Conservation (phyloP, 2,797 vertebrate genomes). For the Pangasius sanitwongsei region DNA sequence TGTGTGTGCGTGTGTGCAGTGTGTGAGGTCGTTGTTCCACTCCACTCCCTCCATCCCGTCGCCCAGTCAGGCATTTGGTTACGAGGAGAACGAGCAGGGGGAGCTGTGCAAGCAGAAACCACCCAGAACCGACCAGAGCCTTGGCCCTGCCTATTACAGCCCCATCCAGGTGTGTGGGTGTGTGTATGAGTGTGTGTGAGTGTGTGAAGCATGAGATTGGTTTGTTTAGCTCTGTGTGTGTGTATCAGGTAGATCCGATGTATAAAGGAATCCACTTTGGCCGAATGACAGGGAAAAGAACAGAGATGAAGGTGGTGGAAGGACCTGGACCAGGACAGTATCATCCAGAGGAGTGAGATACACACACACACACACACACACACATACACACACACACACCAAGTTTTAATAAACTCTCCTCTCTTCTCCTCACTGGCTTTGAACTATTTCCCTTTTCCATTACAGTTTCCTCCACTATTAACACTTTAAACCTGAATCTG, state of each 20-base stretch:
- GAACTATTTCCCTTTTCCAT: no score
- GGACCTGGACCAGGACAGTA: constrained; percentile 74
- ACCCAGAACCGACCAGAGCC: constrained; percentile 71
- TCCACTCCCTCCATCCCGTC: constrained; percentile 76
- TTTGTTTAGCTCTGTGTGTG: neutral
- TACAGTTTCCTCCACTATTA: no score
- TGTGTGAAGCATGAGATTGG: neutral
- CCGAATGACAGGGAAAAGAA: constrained; percentile 67
- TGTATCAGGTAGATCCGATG: constrained; percentile 62
- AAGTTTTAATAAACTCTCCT: no score
- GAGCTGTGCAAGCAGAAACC: constrained; percentile 69
- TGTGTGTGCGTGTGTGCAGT: constrained; percentile 20
- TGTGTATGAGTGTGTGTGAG: neutral
- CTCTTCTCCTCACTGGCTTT: neutral
- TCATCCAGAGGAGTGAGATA: constrained; percentile 68
- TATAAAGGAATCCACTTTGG: constrained; percentile 77
- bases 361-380: neutral
- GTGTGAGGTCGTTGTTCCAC: neutral
- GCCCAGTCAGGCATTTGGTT: constrained; percentile 76
- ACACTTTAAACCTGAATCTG: no score
- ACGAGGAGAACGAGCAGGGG: constrained; percentile 73
- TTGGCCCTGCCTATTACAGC: constrained; percentile 81
- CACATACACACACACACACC: neutral
- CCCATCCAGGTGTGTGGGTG: constrained; percentile 62
- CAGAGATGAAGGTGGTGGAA: constrained; percentile 47